phyloP scores from a whole-genome alignment of 2,797 vertebrate species.

The Kryptopterus vitreolus region DNA sequence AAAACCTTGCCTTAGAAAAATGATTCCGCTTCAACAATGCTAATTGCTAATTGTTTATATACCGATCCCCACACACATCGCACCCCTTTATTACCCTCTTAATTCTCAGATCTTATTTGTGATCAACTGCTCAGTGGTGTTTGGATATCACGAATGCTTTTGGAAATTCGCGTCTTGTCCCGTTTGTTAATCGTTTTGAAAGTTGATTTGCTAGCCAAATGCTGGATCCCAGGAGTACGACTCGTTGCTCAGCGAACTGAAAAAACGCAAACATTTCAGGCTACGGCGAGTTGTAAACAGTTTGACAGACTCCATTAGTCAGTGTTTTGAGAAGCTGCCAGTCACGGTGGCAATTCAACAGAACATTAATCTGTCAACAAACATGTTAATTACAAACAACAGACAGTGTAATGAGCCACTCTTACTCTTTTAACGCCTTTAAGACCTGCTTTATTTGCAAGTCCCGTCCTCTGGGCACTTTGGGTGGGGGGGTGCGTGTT shows the following conservation, averaged over 20 bases:
- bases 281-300: conserved; percentile 17
- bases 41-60: not conserved
- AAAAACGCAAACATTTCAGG: conserved; percentile 14
- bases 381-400: conserved; percentile 42
- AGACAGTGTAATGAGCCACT: conserved; percentile 17
- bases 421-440: conserved; percentile 15
- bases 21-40: not conserved
- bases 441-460: not conserved
- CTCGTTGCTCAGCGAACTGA: not conserved
- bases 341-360: conserved; percentile 28
- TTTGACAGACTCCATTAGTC: conserved; percentile 34
- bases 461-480: conserved; percentile 4
- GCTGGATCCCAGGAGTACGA: not conserved
- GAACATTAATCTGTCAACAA: conserved; percentile 42
- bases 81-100: not conserved
- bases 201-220: not conserved
- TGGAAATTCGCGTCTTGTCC: not conserved
- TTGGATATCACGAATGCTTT: not conserved
- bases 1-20: not conserved
- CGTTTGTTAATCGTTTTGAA: not conserved
- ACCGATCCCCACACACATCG: not conserved
- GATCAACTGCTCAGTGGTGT: too few species aligned
- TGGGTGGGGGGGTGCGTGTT: not conserved
- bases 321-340: conserved; percentile 47
- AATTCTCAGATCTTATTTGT: too few species aligned